Conservation (phyloP, 2,797 vertebrate genomes). For the Psittacula derbiana region DNA sequence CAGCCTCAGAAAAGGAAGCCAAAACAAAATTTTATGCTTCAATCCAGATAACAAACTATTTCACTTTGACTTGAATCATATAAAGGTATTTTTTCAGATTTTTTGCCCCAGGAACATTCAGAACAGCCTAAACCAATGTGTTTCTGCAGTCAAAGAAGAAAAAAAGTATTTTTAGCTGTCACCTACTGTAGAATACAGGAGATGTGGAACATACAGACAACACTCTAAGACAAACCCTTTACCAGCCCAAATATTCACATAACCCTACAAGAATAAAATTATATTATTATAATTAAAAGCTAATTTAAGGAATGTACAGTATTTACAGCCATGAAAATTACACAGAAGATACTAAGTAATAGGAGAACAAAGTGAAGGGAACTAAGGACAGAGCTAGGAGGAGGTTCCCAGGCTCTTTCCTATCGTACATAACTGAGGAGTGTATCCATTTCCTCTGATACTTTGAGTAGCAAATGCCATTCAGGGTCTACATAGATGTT, state of each 20-base stretch:
- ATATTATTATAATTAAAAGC: conserved; percentile 63
- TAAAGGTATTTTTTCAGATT: background rate
- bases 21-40: background rate
- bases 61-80: background rate
- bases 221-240: background rate
- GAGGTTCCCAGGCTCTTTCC: background rate
- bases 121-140: background rate
- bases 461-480: background rate
- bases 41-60: background rate
- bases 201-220: background rate
- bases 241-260: background rate
- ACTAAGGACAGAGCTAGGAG: background rate
- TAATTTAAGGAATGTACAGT: conserved; percentile 63
- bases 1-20: background rate
- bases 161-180: background rate
- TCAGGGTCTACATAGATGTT: background rate
- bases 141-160: background rate
- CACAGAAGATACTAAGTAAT: background rate
- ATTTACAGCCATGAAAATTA: conserved; percentile 61
- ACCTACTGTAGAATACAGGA: background rate
- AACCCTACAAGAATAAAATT: conserved; percentile 58
- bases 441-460: background rate
- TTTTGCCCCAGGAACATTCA: background rate
- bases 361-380: background rate
- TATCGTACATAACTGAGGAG: background rate